These are phyloP conservation scores for Percopsis transmontana DNA, from an alignment of 2,113 vertebrate genomes.

Conservation along the genomic window DNA sequence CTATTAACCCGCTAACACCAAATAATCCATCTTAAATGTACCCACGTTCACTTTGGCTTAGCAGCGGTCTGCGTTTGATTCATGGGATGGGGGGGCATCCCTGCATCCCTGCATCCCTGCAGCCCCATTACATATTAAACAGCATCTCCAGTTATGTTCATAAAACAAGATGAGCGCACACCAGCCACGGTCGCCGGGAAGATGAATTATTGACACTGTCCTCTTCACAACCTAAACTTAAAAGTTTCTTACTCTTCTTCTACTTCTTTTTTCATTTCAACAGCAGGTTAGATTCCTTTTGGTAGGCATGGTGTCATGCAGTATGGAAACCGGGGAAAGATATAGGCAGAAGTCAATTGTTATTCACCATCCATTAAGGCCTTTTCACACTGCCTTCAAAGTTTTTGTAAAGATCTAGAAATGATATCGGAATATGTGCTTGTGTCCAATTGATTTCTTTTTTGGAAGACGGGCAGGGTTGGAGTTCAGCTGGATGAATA, in stretches of 20 bases:
- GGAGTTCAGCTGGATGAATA: conserved; percentile 1
- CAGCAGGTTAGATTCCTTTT: conserved; percentile 50
- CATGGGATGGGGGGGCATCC: too few species aligned
- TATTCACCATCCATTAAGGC: conserved; percentile 27
- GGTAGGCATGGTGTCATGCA: conserved; percentile 21
- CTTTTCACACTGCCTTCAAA: conserved; percentile 23
- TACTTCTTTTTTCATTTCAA: too few species aligned
- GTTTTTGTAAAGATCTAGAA: conserved; percentile 18
- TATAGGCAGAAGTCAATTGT: conserved; percentile 53
- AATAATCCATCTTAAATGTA: conserved; percentile 85
- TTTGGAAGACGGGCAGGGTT: neutral
- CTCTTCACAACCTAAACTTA: conserved; percentile 70
- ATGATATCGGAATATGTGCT: conserved; percentile 31
- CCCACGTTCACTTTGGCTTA: conserved; percentile 78
- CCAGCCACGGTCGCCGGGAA: conserved; percentile 50
- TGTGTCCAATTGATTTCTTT: too few species aligned
- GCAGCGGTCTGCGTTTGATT: conserved; percentile 61
- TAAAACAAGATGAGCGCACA: conserved; percentile 72
- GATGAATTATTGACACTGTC: conserved; percentile 79
- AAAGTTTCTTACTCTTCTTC: conserved; percentile 51
- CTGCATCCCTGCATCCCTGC: too few species aligned
- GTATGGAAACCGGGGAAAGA: conserved; percentile 46
- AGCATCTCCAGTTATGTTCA: conserved; percentile 64
- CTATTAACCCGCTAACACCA: conserved; percentile 81
- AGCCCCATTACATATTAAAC: conserved; percentile 63